Evolutionary conservation across 2,113 vertebrate species (phyloP), one percentile per base, ranked within the genome.

Genomic region (Hassar affinis): DNA sequence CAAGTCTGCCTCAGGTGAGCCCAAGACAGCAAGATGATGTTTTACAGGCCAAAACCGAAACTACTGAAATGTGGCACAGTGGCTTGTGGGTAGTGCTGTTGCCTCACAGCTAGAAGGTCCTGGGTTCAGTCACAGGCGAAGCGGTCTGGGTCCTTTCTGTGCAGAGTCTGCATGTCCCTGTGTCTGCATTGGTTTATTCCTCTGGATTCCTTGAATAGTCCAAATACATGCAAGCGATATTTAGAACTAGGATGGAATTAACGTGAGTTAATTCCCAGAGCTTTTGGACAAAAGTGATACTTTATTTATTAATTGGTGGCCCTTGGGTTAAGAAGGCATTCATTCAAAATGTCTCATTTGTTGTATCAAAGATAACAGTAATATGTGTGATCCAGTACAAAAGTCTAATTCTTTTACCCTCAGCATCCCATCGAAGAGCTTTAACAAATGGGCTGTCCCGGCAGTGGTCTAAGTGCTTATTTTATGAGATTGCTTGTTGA

Each of bases 401-500:
- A 42, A 4, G n/a, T n/a, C n/a, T n/a, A n/a, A n/a, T 6, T 51
- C 51, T n/a, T 71, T 75, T 2, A 52, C 27, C 15, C 45, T 75
- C n/a, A 75, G 47, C n/a, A 84, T 86, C 84, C 71, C 89, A 89
- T 87, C 61, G 88, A 72, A 84, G 5, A 51, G 88, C 85, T 89
- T 77, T 77, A 85, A 89, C 87, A 83, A 74, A 85, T 81, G 85
- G 77, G 51, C 74, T 59, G 54, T 74, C 38, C 64, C 71, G 38
- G 47, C 69, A 78, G 74, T 83, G 74, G 89, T 84, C 86, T 86
- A 91, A 91, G 85, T 87, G 81, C 76, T 78, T 89, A 84, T 86
- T 92, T 93, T 91, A 90, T 91, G 88, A 72, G 85, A 86, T 90
- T 85, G 86, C 87, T 91, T 90, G 51, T 82, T 90, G 81, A 88